Conservation (phyloP, 92 coral and sea anemone genomes). For the Epizoanthus stellaris region DNA sequence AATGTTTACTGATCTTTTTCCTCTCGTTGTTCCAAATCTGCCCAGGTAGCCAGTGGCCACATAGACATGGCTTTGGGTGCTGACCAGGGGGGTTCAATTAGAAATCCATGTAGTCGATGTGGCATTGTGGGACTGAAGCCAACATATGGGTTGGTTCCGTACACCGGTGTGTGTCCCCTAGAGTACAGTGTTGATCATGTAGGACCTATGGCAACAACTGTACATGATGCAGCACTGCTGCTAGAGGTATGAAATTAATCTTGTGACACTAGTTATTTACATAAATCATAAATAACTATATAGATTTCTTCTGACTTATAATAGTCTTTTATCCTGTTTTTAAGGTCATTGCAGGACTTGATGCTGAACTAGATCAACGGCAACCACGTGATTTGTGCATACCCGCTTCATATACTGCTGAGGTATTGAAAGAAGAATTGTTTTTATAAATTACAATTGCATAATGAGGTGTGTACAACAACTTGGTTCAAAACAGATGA, state of each 20-base stretch:
- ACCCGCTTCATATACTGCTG: constrained; percentile 35
- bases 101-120: constrained; percentile 61
- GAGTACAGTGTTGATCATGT: constrained; percentile 48
- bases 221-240: constrained; percentile 55
- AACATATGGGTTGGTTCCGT: constrained; percentile 67
- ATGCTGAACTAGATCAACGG: constrained; percentile 65
- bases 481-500: too few species aligned
- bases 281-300: too few species aligned
- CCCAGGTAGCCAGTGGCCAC: constrained; percentile 59
- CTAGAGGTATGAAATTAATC: constrained; percentile 45
- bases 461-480: too few species aligned
- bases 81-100: constrained; percentile 68
- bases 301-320: too few species aligned
- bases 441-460: background rate
- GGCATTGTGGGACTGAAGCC: constrained; percentile 73
- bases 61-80: constrained; percentile 72
- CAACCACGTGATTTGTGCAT: constrained; percentile 49
- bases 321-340: too few species aligned
- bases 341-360: constrained; percentile 70
- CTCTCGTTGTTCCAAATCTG: background rate
- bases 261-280: too few species aligned
- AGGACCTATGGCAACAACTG: constrained; percentile 74
- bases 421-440: constrained; percentile 40
- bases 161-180: constrained; percentile 51
- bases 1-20: background rate